Base-by-base conservation (phyloP, 2,113 vertebrate species). In the Lethenteron reissneri region DNA sequence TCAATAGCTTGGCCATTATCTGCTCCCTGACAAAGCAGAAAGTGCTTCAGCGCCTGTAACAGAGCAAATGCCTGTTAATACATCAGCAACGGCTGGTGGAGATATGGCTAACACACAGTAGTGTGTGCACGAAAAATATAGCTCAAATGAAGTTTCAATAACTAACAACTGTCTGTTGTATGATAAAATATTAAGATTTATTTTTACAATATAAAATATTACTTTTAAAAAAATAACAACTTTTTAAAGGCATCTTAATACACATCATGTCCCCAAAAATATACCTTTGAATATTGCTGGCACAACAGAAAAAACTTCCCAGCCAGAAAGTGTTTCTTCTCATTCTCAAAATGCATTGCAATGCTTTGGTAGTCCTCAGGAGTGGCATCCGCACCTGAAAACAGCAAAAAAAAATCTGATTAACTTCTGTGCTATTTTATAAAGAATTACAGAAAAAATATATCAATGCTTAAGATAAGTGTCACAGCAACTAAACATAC, bases 301-400 rank as follows among this genome's bases (percentile, higher is more conserved):
- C 89, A 96, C 12, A 95, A 84, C 75, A 89, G 80, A 77, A 97
- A 99, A 80, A 95, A 97, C 75, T 84, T 92, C 58, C 92, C 94
- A 19, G 94, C 92, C 76, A 88, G 86, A 77, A 95, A 84, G 81
- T 97, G 85, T 72, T 87, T 91, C 80, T 91, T 95, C 75, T 95
- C 89, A 74, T 83, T 90, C 79, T 95, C 90, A 77, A 97, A 97
- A 80, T 97, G 90, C 0, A 99, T 84, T 10, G 94, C 92, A 0
- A 99, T 90, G 78, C 92, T 99, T 79, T 94, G 92, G 76, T 90
- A 95, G 75, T 99, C 92, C 76, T 96, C 90, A 74, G 82, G 86
- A 12, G 81, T 85, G 1, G 89, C 84, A 19, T 86, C 85, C 62
- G 87, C 83, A 73, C 87, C 94, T 99, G 77, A 25, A 78, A 77